A percentile compares a stretch with the other conserved stretches of the same genome.
These are phyloP conservation scores for Cataglyphis livida DNA, from an alignment of 2,888 invertebrate species.

Conservation along the genomic window DNA sequence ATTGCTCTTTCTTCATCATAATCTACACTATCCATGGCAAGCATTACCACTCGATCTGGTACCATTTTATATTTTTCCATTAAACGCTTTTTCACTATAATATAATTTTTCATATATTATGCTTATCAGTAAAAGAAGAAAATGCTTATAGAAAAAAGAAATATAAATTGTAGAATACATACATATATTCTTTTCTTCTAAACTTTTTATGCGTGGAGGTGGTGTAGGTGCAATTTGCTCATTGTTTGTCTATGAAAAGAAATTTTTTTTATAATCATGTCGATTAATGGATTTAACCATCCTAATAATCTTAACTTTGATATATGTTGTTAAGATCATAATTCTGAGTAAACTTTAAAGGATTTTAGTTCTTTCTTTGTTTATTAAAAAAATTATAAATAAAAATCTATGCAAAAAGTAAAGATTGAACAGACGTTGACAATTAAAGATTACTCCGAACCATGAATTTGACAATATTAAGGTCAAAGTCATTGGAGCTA, in stretches of 20 bases:
- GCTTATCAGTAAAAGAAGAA: neutral
- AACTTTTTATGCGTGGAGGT: conserved; percentile 89
- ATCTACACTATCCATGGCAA: conserved; percentile 95
- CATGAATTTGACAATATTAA: no score
- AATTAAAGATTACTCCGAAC: neutral
- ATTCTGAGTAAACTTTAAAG: no score
- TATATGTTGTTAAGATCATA: neutral
- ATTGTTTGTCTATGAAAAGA: conserved; percentile 62
- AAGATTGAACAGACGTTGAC: no score
- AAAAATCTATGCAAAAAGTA: no score
- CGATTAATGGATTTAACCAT: neutral
- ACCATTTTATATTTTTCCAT: conserved; percentile 91
- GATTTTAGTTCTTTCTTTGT: no score
- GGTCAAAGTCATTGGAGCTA: no score
- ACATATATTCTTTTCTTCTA: conserved; percentile 91
- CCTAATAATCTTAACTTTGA: neutral
- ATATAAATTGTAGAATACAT: conserved; percentile 76
- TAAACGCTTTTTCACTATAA: conserved; percentile 90
- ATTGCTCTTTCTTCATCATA: conserved; percentile 94
- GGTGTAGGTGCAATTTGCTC: conserved; percentile 84
- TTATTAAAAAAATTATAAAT: no score
- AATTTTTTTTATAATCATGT: conserved; percentile 22
- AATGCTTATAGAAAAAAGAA: neutral
- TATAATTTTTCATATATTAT: conserved; percentile 30
- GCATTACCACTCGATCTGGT: conserved; percentile 92